Percentiles rank a stretch among this genome's conserved stretches.
These are phyloP conservation scores for Scrobipalpa costella DNA, from an alignment of 2,888 invertebrate genomes.

Conservation along the genomic window DNA sequence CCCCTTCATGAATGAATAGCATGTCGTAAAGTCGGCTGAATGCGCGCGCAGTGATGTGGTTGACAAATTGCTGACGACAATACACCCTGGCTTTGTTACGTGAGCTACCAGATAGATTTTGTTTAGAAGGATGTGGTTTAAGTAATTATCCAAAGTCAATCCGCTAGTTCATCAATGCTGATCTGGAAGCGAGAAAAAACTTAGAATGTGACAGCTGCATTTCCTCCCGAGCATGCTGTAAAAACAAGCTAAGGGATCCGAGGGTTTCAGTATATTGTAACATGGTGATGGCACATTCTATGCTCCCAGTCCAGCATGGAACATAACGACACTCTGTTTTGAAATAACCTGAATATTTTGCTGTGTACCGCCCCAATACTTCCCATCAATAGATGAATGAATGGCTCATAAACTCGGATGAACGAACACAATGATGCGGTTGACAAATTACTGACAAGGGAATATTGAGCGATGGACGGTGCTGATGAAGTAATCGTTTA, in stretches of 20 bases:
- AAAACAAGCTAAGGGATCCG: background rate
- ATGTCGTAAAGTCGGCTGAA: background rate
- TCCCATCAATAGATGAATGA: conserved; percentile 4
- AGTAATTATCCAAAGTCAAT: no score
- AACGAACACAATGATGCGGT: conserved; percentile 33
- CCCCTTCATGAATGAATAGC: background rate
- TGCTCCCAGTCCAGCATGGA: no score
- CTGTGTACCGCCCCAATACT: background rate
- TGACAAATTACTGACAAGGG: conserved; percentile 29
- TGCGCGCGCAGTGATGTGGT: conserved; percentile 48
- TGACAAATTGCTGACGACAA: conserved; percentile 59
- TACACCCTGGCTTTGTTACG: background rate
- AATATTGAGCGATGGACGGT: background rate
- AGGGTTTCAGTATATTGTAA: no score
- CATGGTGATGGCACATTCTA: no score
- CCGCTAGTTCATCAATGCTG: no score
- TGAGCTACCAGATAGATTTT: background rate
- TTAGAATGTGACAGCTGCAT: background rate
- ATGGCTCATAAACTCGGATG: conserved; percentile 39
- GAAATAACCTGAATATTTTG: background rate
- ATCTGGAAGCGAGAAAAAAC: no score
- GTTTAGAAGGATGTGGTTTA: background rate
- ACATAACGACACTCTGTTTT: background rate
- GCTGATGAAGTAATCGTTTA: background rate
- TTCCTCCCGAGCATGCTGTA: no score